Base-by-base conservation (phyloP, 2,888 invertebrate genomes). In the Eugnorisma glareosa region DNA sequence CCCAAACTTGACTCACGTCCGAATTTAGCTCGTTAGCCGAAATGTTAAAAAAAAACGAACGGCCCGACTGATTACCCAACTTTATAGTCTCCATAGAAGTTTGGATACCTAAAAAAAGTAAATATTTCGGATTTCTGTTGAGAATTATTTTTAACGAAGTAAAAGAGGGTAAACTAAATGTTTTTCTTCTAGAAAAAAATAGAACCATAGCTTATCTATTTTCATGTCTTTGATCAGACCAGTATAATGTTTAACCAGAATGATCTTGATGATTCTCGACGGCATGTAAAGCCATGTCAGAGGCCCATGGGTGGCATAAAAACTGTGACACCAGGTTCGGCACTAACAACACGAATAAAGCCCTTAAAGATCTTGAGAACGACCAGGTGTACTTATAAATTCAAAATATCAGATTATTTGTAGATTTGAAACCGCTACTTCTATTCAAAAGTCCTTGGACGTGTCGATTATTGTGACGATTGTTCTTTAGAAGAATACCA, bases 21-120 rank as follows among this genome's bases (percentile, higher is more conserved):
- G 37, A 66, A 57, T 76, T 66, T 21, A 4, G 66, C 77, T 66
- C 43, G 76, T 75, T 76, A 76, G 75, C 35, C 11, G 35, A 43
- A 54, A 57, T 51, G 51, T 28, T 77, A 37, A 15, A 45, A 37
- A 57, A 59, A 45, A 75, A 74, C 18, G 28, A 18, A 37, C 5
- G 15, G 4, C 1, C 5, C 2, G 13, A 37, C 18, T 75, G 35
- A 57, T 37, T 28, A 8, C 8, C 11, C 24, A 61, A 75, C 37
- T 75, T 59, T 37, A 28, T 28, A 8, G 35, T 57, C 35, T 18
- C 13, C n/a, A 13, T 24, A 11, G 18, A 24, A 45, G 31, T 35
- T 51, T 3, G 37, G n/a, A 51, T 51, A 11, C 51, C 5, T 51
- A 35, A n/a, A n/a, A n/a, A n/a, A n/a, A 5, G 51, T 24, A n/a